phyloP scores from a whole-genome alignment of 92 coral and sea anemone species.

The Epizoanthus stellaris region DNA sequence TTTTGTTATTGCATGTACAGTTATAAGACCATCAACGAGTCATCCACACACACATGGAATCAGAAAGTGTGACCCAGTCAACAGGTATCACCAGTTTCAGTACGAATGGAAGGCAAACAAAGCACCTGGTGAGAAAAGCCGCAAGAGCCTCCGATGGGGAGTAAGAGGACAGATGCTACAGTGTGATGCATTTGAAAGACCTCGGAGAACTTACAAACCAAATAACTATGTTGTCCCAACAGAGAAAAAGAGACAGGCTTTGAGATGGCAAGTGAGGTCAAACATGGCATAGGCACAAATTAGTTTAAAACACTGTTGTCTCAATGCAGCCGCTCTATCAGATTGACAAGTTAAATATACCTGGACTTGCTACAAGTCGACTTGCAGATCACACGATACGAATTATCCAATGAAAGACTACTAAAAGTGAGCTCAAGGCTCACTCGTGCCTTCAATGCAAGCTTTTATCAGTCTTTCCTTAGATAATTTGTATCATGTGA shows the following conservation, averaged over 20 bases:
- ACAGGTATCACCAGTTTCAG: slow-evolving; percentile 90
- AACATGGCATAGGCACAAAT: slow-evolving; percentile 58
- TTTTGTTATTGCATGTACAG: slow-evolving; percentile 39
- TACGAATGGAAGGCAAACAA: slow-evolving; percentile 89
- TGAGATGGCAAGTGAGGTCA: slow-evolving; percentile 97
- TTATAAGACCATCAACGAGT: slow-evolving; percentile 84
- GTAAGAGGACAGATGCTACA: slow-evolving; percentile 94
- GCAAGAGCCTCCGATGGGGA: slow-evolving; percentile 91
- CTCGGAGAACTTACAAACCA: slow-evolving; percentile 81
- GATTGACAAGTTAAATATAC: background rate
- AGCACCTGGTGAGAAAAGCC: slow-evolving; percentile 96
- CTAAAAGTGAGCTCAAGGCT: no score
- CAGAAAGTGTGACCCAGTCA: slow-evolving; percentile 92
- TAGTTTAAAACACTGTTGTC: background rate
- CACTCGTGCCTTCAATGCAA: no score
- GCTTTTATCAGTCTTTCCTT: no score
- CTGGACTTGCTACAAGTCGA: no score
- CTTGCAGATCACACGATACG: no score
- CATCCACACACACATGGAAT: slow-evolving; percentile 85
- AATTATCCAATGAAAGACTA: no score
- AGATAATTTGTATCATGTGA: no score
- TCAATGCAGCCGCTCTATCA: background rate
- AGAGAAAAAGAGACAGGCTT: slow-evolving; percentile 90
- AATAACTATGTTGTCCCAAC: slow-evolving; percentile 96
- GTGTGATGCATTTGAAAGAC: slow-evolving; percentile 95